Evolutionary conservation across 2,888 invertebrate species (phyloP).

Genomic region (Heliconius cydno): DNA sequence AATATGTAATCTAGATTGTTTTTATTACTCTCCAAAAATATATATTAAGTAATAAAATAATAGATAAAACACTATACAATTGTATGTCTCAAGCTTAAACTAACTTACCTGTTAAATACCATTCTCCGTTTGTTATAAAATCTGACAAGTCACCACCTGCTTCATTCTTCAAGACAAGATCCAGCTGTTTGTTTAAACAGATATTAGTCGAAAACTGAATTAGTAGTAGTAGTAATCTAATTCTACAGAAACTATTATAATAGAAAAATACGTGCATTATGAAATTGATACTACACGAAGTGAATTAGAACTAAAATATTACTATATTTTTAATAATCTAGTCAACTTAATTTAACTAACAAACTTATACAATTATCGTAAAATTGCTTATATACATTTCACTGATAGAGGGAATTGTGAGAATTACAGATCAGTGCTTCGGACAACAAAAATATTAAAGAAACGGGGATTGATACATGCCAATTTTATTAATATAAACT

Average conservation of each 20-base stretch:
- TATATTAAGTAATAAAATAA: too few species aligned
- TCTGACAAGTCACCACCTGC: conserved; percentile 97
- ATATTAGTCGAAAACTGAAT: conserved; percentile 44
- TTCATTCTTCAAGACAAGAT: conserved; percentile 97
- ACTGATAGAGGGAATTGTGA: conserved; percentile 58
- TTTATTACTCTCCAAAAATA: too few species aligned
- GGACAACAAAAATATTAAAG: conserved; percentile 41
- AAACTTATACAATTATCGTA: not conserved
- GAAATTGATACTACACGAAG: not conserved
- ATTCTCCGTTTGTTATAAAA: conserved; percentile 99
- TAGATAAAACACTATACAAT: too few species aligned
- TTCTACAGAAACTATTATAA: conserved; percentile 1
- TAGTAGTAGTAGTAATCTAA: not conserved
- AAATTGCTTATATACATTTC: not conserved
- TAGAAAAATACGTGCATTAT: conserved; percentile 26
- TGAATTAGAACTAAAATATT: not conserved
- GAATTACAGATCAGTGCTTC: conserved; percentile 55
- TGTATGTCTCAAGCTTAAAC: not conserved
- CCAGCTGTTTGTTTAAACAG: conserved; percentile 87
- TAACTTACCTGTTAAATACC: conserved; percentile 97
- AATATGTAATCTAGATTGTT: not conserved
- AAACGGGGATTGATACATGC: conserved; percentile 40
- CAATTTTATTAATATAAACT: conserved; percentile 22
- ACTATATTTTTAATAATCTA: not conserved
- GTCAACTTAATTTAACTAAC: not conserved